These are phyloP conservation scores for Sepioteuthis lessoniana DNA, from an alignment of 2,888 invertebrate genomes.

Conservation along the genomic window DNA sequence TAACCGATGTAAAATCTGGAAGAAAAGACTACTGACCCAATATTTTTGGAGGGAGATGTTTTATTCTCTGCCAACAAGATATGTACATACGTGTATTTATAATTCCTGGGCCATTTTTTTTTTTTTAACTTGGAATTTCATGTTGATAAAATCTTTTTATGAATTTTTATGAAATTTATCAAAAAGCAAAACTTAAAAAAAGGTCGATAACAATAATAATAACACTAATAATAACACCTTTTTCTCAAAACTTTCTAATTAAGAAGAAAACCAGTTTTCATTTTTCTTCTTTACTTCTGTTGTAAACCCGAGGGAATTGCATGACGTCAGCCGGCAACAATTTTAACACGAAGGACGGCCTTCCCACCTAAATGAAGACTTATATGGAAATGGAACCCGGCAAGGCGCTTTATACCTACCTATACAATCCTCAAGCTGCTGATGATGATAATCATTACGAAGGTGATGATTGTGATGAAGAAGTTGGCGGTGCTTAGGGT, in stretches of 20 bases:
- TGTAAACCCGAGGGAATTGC: not conserved
- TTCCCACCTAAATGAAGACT: not conserved
- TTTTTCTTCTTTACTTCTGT: not conserved
- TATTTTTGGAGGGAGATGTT: too few relatives aligned
- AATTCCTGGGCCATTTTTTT: too few relatives aligned
- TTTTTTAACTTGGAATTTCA: too few relatives aligned
- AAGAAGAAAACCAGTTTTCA: not conserved
- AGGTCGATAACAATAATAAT: not conserved
- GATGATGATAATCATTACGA: not conserved
- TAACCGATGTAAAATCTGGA: too few relatives aligned
- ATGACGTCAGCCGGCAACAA: not conserved
- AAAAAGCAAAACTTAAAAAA: too few relatives aligned
- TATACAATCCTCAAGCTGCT: not conserved
- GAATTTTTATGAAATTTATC: too few relatives aligned
- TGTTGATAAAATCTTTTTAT: too few relatives aligned
- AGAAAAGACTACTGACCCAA: too few relatives aligned
- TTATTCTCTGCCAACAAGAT: too few relatives aligned
- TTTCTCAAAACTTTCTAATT: not conserved
- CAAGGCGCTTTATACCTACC: not conserved
- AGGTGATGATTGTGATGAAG: not conserved
- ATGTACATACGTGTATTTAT: too few relatives aligned
- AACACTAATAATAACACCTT: not conserved
- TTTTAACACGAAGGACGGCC: not conserved
- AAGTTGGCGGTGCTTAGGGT: not conserved
- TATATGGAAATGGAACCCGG: slow-evolving; percentile 18